Percentiles rank a stretch among this genome's conserved stretches.
Conservation (phyloP, 2,797 vertebrate genomes). For the Muscicapa striata region DNA sequence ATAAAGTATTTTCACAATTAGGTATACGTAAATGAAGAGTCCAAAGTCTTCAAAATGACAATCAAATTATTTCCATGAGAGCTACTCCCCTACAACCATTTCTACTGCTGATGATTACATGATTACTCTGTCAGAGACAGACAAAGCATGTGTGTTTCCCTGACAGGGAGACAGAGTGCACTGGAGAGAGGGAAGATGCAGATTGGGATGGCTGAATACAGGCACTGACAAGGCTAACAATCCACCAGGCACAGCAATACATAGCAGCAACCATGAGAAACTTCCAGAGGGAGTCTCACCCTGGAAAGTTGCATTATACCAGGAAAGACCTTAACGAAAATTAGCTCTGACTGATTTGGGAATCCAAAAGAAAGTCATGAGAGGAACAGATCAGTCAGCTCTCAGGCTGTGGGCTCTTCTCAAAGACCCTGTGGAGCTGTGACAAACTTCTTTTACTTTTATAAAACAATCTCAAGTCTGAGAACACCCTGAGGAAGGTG, state of each 20-base stretch:
- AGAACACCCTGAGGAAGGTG: background rate
- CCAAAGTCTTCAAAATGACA: background rate
- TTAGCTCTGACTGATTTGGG: background rate
- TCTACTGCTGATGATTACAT: background rate
- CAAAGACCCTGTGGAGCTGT: background rate
- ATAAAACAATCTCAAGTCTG: background rate
- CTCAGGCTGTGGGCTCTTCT: background rate
- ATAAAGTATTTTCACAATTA: background rate
- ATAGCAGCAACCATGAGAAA: accelerated
- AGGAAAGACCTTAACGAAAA: background rate
- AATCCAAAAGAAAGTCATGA: background rate
- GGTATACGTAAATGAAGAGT: background rate
- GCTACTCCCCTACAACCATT: background rate
- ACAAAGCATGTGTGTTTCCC: background rate
- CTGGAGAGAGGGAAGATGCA: background rate
- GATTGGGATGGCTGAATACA: background rate
- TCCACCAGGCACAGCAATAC: background rate
- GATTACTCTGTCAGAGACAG: background rate
- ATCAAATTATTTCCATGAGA: slow-evolving; percentile 3
- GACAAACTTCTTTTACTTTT: background rate
- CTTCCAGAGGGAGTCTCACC: background rate
- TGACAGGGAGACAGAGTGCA: background rate
- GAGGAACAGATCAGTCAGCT: background rate
- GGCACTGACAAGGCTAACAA: background rate
- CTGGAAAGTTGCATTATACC: background rate